A percentile compares a stretch with the other conserved stretches of the same genome.
phyloP scores from a whole-genome alignment of 2,797 vertebrate species.

The Sparidentex hasta region DNA sequence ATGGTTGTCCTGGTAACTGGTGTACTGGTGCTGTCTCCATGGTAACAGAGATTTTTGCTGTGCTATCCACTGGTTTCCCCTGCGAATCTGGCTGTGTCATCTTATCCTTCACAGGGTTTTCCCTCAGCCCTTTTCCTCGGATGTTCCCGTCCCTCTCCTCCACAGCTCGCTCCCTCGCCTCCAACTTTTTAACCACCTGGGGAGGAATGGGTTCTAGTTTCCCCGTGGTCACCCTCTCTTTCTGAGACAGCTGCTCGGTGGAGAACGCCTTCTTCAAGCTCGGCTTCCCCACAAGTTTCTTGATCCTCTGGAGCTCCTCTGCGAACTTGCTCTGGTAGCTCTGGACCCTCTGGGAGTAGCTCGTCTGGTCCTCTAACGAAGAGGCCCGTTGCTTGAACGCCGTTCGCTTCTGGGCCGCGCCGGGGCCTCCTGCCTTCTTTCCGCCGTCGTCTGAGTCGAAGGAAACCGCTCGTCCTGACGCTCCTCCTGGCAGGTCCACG shows the following conservation, averaged over 20 bases:
- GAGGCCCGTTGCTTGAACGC: constrained; percentile 92
- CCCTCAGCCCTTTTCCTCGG: constrained; percentile 22
- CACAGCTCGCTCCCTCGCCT: constrained; percentile 70
- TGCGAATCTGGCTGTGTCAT: constrained; percentile 46
- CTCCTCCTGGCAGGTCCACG: constrained; percentile 67
- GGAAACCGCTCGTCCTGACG: constrained; percentile 85
- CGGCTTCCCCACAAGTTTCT: constrained; percentile 90
- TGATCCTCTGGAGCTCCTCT: constrained; percentile 93
- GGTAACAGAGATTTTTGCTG: constrained; percentile 71
- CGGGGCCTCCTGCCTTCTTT: constrained; percentile 62
- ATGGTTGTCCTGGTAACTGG: constrained; percentile 81
- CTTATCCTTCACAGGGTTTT: constrained; percentile 16
- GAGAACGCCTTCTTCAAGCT: constrained; percentile 90
- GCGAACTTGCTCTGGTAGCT: constrained; percentile 91
- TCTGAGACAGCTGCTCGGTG: constrained; percentile 81
- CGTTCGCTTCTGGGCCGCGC: constrained; percentile 80
- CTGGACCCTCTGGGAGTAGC: constrained; percentile 86
- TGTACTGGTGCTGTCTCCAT: constrained; percentile 78
- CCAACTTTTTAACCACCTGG: constrained; percentile 77
- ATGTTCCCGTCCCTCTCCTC: constrained; percentile 40
- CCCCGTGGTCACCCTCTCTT: constrained; percentile 64
- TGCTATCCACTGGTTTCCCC: constrained; percentile 32
- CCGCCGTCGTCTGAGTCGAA: constrained; percentile 80
- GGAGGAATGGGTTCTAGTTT: constrained; percentile 79
- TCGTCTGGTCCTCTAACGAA: constrained; percentile 91